These are phyloP conservation scores for Lagorchestes hirsutus DNA, from an alignment of 2,797 vertebrate genomes.

Conservation along the genomic window DNA sequence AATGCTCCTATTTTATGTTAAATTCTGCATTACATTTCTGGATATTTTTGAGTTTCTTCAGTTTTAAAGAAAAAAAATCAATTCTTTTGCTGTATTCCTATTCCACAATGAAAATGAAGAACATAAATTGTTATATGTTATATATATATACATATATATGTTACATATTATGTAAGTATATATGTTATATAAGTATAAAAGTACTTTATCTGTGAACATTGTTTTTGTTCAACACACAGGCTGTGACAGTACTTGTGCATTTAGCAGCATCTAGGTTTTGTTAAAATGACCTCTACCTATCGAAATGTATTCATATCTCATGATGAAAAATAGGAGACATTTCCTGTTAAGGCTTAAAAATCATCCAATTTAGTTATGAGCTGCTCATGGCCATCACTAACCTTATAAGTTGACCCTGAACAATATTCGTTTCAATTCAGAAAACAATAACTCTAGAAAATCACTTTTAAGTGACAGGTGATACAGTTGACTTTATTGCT, in stretches of 20 bases:
- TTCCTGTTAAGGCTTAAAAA: constrained; percentile 40
- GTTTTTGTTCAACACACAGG: neutral
- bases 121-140: neutral
- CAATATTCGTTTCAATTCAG: constrained; percentile 57
- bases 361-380: constrained; percentile 37
- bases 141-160: too few species aligned
- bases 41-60: neutral
- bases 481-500: constrained; percentile 37
- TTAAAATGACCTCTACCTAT: constrained; percentile 44
- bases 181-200: neutral
- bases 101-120: neutral
- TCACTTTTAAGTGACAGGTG: constrained; percentile 61
- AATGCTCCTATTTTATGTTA: neutral
- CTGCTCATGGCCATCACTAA: constrained; percentile 58
- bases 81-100: neutral
- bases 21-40: neutral
- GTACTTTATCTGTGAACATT: neutral
- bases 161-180: too few species aligned
- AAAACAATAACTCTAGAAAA: constrained; percentile 69
- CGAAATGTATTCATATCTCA: constrained; percentile 46
- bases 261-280: constrained; percentile 13
- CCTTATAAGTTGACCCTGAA: constrained; percentile 18
- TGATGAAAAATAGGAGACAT: constrained; percentile 1
- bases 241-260: neutral
- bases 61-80: neutral